Evolutionary conservation across 1,140 invertebrate species (phyloP).

Genomic region (Zaprionus taronus): DNA sequence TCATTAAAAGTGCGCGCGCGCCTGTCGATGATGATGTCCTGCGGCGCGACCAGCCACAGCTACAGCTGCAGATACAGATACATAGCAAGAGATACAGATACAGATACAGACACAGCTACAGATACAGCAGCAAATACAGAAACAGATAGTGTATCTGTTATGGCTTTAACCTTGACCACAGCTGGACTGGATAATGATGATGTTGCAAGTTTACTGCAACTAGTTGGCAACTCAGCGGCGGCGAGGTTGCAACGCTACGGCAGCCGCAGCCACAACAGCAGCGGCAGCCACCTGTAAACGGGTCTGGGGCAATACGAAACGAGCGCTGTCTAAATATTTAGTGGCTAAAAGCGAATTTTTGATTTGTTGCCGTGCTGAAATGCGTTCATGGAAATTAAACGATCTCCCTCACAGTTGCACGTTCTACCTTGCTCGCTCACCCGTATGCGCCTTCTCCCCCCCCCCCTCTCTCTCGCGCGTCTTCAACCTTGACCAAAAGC

Average conservation of each 20-base stretch:
- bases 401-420: background rate
- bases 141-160: conserved; percentile 32
- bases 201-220: conserved; percentile 54
- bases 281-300: conserved; percentile 68
- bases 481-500: conserved; percentile 40
- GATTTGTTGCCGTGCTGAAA: conserved; percentile 75
- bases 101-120: conserved; percentile 4
- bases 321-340: conserved; percentile 76
- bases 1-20: conserved; percentile 78
- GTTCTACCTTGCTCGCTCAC: background rate
- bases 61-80: conserved; percentile 23
- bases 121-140: conserved; percentile 19
- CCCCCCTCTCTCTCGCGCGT: background rate
- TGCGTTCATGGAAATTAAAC: conserved; percentile 68
- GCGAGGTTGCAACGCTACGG: conserved; percentile 4
- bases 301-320: conserved; percentile 44
- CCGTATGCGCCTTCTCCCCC: background rate
- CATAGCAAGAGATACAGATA: conserved; percentile 22
- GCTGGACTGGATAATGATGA: conserved; percentile 65
- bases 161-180: conserved; percentile 75
- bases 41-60: conserved; percentile 53
- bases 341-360: conserved; percentile 46
- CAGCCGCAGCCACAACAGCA: conserved; percentile 1
- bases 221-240: conserved; percentile 21
- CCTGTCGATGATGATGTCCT: conserved; percentile 78